Percentiles rank a stretch among this genome's conserved stretches.
These are phyloP conservation scores for Drosophila ambigua DNA, from an alignment of 1,140 invertebrate species.

Conservation along the genomic window DNA sequence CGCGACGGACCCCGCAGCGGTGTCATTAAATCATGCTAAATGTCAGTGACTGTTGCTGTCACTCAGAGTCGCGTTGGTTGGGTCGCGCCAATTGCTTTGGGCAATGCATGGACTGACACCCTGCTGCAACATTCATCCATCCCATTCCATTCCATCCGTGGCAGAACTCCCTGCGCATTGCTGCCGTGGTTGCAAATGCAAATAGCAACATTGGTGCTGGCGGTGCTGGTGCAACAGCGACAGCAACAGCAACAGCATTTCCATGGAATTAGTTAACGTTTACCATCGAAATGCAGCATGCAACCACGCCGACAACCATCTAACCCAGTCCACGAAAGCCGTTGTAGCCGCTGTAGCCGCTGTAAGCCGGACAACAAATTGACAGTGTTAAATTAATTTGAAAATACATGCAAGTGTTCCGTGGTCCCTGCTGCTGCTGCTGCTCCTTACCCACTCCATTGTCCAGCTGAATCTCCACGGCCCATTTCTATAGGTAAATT, in stretches of 20 bases:
- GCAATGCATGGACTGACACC: slow-evolving; percentile 51
- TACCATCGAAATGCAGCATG: slow-evolving; percentile 64
- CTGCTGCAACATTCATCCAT: slow-evolving; percentile 1
- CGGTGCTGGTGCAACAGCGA: slow-evolving; percentile 12
- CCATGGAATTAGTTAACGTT: slow-evolving; percentile 82
- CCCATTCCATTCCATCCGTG: neutral
- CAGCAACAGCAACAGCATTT: slow-evolving; percentile 55
- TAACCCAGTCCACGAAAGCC: slow-evolving; percentile 10
- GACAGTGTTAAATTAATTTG: slow-evolving; percentile 83
- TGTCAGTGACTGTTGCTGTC: slow-evolving; percentile 72
- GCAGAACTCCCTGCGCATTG: neutral
- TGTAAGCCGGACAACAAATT: slow-evolving; percentile 76
- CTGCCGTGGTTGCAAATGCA: slow-evolving; percentile 69
- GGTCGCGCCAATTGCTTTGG: slow-evolving; percentile 38
- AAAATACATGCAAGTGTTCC: slow-evolving; percentile 70
- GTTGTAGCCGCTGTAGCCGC: slow-evolving; percentile 47
- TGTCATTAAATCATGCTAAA: slow-evolving; percentile 82
- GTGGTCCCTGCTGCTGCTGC: slow-evolving; percentile 14
- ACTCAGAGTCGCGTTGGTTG: slow-evolving; percentile 41
- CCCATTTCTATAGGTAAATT: slow-evolving; percentile 46
- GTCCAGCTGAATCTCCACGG: slow-evolving; percentile 34
- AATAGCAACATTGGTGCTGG: slow-evolving; percentile 43
- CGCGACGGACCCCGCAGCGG: slow-evolving; percentile 48
- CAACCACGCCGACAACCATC: slow-evolving; percentile 37
- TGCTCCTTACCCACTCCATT: slow-evolving; percentile 6